These are phyloP conservation scores for Mactra quadrangularis DNA, from an alignment of 1,140 invertebrate species.

Conservation along the genomic window DNA sequence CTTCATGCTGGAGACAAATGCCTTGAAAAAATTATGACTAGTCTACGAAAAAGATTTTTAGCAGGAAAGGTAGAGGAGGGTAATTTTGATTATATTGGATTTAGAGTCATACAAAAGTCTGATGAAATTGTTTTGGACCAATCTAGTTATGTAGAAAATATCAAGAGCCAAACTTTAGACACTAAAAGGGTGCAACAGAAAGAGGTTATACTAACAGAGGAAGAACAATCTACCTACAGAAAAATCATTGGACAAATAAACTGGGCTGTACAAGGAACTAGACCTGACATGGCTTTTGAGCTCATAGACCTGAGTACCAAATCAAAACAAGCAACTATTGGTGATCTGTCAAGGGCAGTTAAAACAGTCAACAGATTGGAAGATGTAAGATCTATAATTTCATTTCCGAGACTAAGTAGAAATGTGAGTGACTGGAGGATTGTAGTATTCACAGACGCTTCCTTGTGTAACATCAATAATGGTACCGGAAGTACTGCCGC, in stretches of 20 bases:
- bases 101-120: slow-evolving; percentile 2
- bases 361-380: slow-evolving; percentile 50
- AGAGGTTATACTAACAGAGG: slow-evolving; percentile 23
- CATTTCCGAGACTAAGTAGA: slow-evolving; percentile 12
- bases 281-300: slow-evolving; percentile 49
- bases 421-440: slow-evolving; percentile 33
- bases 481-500: slow-evolving; percentile 61
- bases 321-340: slow-evolving; percentile 24
- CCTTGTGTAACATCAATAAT: slow-evolving; percentile 50
- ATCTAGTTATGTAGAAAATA: slow-evolving; percentile 31
- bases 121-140: slow-evolving; percentile 12
- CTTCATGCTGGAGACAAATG: slow-evolving; percentile 38
- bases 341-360: slow-evolving; percentile 35
- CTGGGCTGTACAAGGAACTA: slow-evolving; percentile 51
- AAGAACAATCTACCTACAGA: slow-evolving; percentile 32
- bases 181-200: slow-evolving; percentile 24
- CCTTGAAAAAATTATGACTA: slow-evolving; percentile 35
- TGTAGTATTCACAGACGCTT: slow-evolving; percentile 58
- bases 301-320: slow-evolving; percentile 44
- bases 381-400: slow-evolving; percentile 23
- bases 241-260: slow-evolving; percentile 43
- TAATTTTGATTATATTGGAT: slow-evolving; percentile 22
- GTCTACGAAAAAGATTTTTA: slow-evolving; percentile 41
- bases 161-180: slow-evolving; percentile 22
- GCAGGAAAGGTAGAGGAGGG: slow-evolving; percentile 42